Base-by-base conservation (phyloP, 1,140 invertebrate genomes). In the Plodia interpunctella region DNA sequence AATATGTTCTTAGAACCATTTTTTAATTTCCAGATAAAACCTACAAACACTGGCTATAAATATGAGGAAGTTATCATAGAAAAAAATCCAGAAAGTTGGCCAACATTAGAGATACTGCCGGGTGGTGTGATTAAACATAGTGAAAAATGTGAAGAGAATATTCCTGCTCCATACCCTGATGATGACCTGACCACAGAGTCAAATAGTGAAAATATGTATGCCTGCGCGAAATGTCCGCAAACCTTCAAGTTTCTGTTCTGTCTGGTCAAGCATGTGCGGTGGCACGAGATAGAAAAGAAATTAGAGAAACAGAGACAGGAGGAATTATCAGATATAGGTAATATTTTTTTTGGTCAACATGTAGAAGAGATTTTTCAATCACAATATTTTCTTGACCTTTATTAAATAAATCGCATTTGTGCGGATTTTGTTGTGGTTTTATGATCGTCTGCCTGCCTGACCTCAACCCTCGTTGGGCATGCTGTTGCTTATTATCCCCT, bases 221-320 rank as follows among this genome's bases (percentile, higher is more conserved):
- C 76, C 15, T 87, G 84, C 60, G 84, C 82, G 0, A 87, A 83
- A 57, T 87, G 84, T 49, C 70, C 84, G 0, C 68, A 85, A 50
- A 78, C 74, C n/a, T 87, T 82, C 55, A 77, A 83, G 17, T 74
- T 72, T 52, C 63, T 87, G 20, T 78, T 73, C 38, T 70, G 67
- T 35, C 60, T 87, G 18, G 79, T 82, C 10, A 83, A 82, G 64
- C 83, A 87, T 70, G 80, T 87, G 0, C 71, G 72, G 49, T 78
- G 72, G 68, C 83, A 87, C 62, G 79, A 85, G 50, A 71, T 76
- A 18, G 60, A 74, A 30, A 78, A 76, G 50, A 76, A 63, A 49
- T n/a, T n/a, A n/a, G n/a, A n/a, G n/a, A n/a, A n/a, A n/a, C n/a
- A n/a, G n/a, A 76, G 64, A 50, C 44, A 63, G 19, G 63, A 65